Percentiles rank a stretch among this genome's conserved stretches.
phyloP scores from a whole-genome alignment of 2,888 invertebrate species.

The Cephonodes hylas region DNA sequence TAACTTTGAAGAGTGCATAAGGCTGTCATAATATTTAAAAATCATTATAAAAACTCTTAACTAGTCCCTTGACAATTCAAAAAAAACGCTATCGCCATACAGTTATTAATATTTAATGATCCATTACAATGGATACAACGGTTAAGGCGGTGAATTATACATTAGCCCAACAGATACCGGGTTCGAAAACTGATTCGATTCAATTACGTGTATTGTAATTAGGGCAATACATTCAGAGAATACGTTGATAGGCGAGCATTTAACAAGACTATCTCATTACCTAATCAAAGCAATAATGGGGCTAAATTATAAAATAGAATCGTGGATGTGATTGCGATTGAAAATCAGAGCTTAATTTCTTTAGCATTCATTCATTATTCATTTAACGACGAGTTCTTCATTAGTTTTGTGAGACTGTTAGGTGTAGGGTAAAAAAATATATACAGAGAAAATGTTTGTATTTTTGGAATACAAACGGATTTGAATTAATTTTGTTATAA shows the following conservation, averaged over 20 bases:
- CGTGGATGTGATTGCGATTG: no score
- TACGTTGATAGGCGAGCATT: neutral
- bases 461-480: no score
- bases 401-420: no score
- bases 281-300: neutral
- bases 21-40: no score
- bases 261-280: neutral
- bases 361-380: no score
- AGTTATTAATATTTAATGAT: conserved; percentile 10
- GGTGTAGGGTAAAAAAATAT: no score
- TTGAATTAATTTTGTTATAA: no score
- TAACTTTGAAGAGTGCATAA: no score
- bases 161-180: conserved; percentile 13
- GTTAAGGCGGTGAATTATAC: conserved; percentile 25
- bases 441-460: no score
- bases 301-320: no score
- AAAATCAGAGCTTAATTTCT: no score
- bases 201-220: conserved; percentile 3
- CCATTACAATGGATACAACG: conserved; percentile 15
- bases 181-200: conserved; percentile 1
- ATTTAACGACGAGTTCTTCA: no score
- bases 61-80: neutral
- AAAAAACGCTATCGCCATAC: neutral
- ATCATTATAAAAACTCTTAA: neutral
- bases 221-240: neutral